Base-by-base conservation (phyloP, 2,888 invertebrate genomes). In the Petrophora chlorosata region DNA sequence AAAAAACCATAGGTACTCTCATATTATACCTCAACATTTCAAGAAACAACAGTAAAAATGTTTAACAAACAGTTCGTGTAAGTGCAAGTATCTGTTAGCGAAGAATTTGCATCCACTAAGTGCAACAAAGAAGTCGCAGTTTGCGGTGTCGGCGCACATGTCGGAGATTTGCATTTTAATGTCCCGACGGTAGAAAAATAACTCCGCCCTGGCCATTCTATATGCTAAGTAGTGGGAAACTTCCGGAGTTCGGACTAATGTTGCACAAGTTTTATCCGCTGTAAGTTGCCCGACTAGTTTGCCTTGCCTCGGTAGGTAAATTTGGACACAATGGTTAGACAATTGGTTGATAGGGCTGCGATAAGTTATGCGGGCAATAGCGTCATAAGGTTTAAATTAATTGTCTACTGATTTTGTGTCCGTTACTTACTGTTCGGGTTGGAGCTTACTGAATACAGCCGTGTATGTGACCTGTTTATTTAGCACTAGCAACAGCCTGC, bases 101-200 rank as follows among this genome's bases (percentile, higher is more conserved):
- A 46, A 41, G 19, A 30, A 49, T 44, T 50, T 45, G 39, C 42
- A 52, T 47, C 47, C 55, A 65, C 49, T 56, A 53, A 45, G 63
- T 70, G 67, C 66, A 65, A 70, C 65, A 70, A 72, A 71, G 61
- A 59, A 64, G 55, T 61, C 64, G 54, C 53, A 52, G 64, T 59
- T 66, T 59, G 58, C 59, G 50, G 58, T 42, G 60, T 63, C 61
- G 62, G 63, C 60, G 64, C 68, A 74, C 70, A 73, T 62, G 69
- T 63, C 57, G 51, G 57, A 49, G 61, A 78, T 81, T 81, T 77
- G 74, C 79, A 82, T 82, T 76, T 75, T 77, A 78, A 78, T 79
- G 76, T 76, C 69, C 67, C 40, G 53, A 52, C 57, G 55, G 64
- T 59, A 68, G 71, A 79, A 80, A 81, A 81, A 79, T 78, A 79